Base-by-base conservation (phyloP, 2,888 invertebrate genomes). In the Drosophila falleni region DNA sequence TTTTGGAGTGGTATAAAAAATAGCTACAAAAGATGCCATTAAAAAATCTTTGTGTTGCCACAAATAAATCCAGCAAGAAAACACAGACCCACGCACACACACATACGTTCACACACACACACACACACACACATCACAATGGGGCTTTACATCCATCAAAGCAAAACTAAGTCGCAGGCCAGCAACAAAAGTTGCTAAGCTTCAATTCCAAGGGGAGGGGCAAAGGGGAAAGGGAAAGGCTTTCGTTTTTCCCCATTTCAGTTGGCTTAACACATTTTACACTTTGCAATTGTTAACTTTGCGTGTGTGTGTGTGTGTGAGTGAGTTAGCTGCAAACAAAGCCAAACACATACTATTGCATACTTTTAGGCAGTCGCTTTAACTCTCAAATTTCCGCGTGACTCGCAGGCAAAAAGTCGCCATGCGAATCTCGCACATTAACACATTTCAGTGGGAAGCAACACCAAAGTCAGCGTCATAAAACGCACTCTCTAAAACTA, bases 211-310 rank as follows among this genome's bases (percentile, higher is more conserved):
- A 23, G 13, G 53, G 33, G 50, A 10, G 46, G 13, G 56, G 11
- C 47, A 26, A 19, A 19, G 19, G 19, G 19, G 19, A 19, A 19
- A 19, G 37, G 29, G 26, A 42, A 58, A 51, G 42, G 41, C 63
- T 61, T 46, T 59, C 46, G 49, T 39, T 53, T 65, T 71, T 59
- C 65, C 60, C 73, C 78, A 76, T 84, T 80, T 83, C 85, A 89
- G 81, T 80, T 87, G 84, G 81, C 89, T 88, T 89, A 89, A 89
- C 89, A 79, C 85, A 78, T 85, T 89, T 89, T 85, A 89, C 88
- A 89, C 89, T 89, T 85, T 80, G 75, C 88, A 86, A 87, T 86
- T 89, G 86, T 86, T 87, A 51, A 73, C 61, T 70, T 58, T 56
- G 71, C 60, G 56, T 67, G 63, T 29, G 31, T n/a, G 62, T 55